phyloP scores from a whole-genome alignment of 2,113 vertebrate genomes.

The Cyphomyrus discorhynchus region DNA sequence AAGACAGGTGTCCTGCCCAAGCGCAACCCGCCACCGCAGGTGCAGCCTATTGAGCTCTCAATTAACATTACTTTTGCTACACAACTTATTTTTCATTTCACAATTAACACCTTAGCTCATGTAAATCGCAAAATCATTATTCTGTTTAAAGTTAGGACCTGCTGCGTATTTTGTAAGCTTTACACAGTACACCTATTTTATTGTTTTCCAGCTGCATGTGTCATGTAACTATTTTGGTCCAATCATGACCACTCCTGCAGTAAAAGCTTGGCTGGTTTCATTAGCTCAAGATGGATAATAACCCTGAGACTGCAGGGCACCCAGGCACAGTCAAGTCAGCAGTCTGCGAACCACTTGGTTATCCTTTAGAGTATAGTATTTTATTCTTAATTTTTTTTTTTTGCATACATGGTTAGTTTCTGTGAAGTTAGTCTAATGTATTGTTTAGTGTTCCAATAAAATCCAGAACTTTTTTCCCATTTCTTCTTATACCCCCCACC shows the following conservation, averaged over 20 bases:
- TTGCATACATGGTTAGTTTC: too few species aligned
- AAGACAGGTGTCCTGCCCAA: not conserved
- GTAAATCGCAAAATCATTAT: too few species aligned
- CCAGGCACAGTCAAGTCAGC: not conserved
- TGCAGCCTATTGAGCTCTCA: too few species aligned
- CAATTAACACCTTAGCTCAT: too few species aligned
- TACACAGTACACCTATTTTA: not conserved
- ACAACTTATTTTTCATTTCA: too few species aligned
- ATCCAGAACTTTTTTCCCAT: too few species aligned
- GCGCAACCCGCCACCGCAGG: not conserved
- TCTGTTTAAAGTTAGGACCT: not conserved
- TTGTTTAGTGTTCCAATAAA: too few species aligned
- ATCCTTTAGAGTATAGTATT: too few species aligned
- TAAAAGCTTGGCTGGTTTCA: not conserved
- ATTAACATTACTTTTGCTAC: too few species aligned
- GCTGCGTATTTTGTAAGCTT: not conserved
- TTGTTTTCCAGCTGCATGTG: not conserved
- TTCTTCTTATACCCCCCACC: too few species aligned
- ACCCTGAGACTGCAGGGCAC: not conserved
- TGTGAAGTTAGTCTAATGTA: too few species aligned
- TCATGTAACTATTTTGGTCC: not conserved
- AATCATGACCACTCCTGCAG: not conserved
- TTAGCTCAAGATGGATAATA: not conserved
- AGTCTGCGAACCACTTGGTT: not conserved
- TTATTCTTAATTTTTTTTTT: too few species aligned